Evolutionary conservation across 2,888 invertebrate species (phyloP), one percentile per base, ranked within the genome.

Genomic region (Scaptomyza tumidula): DNA sequence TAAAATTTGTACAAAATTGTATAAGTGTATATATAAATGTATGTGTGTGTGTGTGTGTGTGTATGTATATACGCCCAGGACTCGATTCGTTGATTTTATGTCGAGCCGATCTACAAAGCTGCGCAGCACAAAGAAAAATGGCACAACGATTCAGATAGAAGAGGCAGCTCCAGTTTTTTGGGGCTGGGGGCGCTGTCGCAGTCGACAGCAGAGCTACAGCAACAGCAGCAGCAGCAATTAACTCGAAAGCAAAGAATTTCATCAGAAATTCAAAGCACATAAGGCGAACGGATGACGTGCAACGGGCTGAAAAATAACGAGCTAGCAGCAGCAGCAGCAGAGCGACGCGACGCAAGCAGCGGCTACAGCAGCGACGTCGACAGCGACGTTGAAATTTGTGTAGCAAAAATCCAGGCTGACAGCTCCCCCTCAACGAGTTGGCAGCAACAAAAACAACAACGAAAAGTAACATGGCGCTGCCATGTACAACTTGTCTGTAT

Each of bases 241-340:
- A 87, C 77, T 88, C 81, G 79, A 86, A 88, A 86, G 83, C 80
- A 84, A 89, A 88, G 89, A 89, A 89, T 89, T 89, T 89, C 89
- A 89, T 85, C 90, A 89, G 89, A 90, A 89, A 86, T 86, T 89
- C 83, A 86, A 79, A 88, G 82, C 82, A 86, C 75, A 83, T 66
- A 78, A 74, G 69, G 54, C 74, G 60, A 77, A 78, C 86, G 82
- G 80, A 84, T 83, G 83, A 86, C 86, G 83, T 83, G 86, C 86
- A 80, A 75, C 71, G 77, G 75, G 58, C 77, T 82, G 82, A 78
- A 84, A 82, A 84, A 64, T 78, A 78, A 81, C 79, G 65, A 68
- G 64, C 41, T 61, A 54, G 48, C 4, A n/a, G 60, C 6, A 19
- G 35, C 35, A 43, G 33, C 71, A 45, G 64, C 58, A 53, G 37